Percentiles rank a stretch among this genome's conserved stretches.
Evolutionary conservation across 1,140 invertebrate species (phyloP).

Genomic region (Meteorus sp.): DNA sequence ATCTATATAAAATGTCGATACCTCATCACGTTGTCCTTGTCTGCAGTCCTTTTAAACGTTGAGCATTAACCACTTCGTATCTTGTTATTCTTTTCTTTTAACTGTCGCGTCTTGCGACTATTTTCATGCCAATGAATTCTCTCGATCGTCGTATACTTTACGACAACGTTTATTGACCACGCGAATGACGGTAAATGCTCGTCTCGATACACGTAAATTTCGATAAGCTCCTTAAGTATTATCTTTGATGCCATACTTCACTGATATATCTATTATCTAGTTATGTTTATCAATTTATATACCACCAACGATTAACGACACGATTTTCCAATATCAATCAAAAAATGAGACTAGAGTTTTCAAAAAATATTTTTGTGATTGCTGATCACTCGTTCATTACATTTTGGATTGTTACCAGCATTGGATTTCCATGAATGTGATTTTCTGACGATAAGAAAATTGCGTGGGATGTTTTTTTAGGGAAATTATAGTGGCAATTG

Average conservation of each 20-base stretch:
- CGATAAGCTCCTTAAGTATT: slow-evolving; percentile 4
- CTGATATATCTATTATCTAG: too few species aligned
- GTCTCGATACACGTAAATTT: not conserved
- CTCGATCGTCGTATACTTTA: not conserved
- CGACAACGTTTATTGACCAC: slow-evolving; percentile 11
- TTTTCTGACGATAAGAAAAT: too few species aligned
- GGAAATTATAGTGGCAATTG: too few species aligned
- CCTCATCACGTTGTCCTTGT: slow-evolving; percentile 9
- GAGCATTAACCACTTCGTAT: not conserved
- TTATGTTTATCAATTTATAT: too few species aligned
- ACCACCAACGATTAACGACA: too few species aligned
- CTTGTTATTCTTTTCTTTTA: not conserved
- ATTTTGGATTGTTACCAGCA: too few species aligned
- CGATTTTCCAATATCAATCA: too few species aligned
- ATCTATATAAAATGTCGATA: not conserved
- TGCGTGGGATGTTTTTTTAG: too few species aligned
- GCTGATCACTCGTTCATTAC: too few species aligned
- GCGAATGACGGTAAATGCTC: slow-evolving; percentile 5
- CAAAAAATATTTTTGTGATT: too few species aligned
- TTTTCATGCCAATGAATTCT: not conserved
- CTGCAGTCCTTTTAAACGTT: not conserved
- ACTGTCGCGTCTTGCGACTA: not conserved
- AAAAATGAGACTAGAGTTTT: too few species aligned
- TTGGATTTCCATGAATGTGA: too few species aligned
- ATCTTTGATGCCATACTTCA: not conserved